These are phyloP conservation scores for Glaucopsyche alexis DNA, from an alignment of 2,888 invertebrate species.

Conservation along the genomic window DNA sequence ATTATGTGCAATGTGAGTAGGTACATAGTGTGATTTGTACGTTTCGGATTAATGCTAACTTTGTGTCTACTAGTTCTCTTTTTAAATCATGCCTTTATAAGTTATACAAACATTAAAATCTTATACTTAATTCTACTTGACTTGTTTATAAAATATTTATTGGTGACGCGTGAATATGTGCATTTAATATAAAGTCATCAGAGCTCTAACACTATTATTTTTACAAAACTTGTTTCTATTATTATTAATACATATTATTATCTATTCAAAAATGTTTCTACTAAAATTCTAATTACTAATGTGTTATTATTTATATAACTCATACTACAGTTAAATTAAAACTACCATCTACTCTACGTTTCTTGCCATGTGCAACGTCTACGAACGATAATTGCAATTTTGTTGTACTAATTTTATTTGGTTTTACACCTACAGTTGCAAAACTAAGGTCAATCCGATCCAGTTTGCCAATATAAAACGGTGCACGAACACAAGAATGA, in stretches of 20 bases:
- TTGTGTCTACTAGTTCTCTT: not conserved
- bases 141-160: not conserved
- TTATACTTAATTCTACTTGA: too few relatives aligned
- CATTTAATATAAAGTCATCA: not conserved
- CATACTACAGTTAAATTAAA: not conserved
- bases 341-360: not conserved
- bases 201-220: not conserved
- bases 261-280: not conserved
- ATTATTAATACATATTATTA: not conserved
- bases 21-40: too few relatives aligned
- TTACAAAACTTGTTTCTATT: not conserved
- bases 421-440: not conserved
- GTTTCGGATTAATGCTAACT: too few relatives aligned
- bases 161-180: not conserved
- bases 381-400: not conserved
- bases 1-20: not conserved
- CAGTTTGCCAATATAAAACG: not conserved
- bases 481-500: constrained; percentile 13
- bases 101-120: not conserved
- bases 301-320: not conserved
- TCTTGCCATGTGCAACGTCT: constrained; percentile 26
- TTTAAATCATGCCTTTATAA: not conserved
- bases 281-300: not conserved
- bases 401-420: not conserved
- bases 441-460: not conserved